Evolutionary conservation across 2,113 vertebrate species (phyloP).

Genomic region (Ameiurus melas): DNA sequence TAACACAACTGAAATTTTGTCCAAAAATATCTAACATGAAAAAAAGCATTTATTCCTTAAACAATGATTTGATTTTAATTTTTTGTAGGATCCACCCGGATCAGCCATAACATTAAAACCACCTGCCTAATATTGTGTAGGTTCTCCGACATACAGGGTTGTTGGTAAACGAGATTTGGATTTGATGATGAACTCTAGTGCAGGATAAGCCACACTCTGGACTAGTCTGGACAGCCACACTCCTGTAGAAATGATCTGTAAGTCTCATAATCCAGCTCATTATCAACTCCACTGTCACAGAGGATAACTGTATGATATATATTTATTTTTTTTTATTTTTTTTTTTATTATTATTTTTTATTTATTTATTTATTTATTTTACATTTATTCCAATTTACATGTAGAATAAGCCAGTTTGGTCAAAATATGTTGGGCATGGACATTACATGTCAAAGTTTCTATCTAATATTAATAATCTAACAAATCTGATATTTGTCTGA

Average conservation of each 20-base stretch:
- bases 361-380: too few relatives aligned
- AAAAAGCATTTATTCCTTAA: background rate
- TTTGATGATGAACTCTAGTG: slow-evolving; percentile 5
- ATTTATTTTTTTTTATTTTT: too few relatives aligned
- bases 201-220: background rate
- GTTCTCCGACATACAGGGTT: background rate
- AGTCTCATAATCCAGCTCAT: background rate
- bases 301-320: background rate
- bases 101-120: too few relatives aligned
- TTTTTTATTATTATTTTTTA: too few relatives aligned
- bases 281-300: background rate
- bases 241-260: background rate
- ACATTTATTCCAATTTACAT: background rate
- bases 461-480: background rate
- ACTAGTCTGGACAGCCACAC: background rate
- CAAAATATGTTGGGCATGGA: background rate
- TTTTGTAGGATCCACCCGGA: background rate
- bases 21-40: background rate
- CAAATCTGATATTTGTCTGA: background rate
- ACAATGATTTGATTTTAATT: background rate
- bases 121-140: too few relatives aligned
- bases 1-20: background rate
- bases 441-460: background rate
- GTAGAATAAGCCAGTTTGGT: background rate
- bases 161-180: background rate